A percentile compares a stretch with the other conserved stretches of the same genome.
Conservation (phyloP, 2,113 vertebrate genomes). For the Vulpes vulpes region DNA sequence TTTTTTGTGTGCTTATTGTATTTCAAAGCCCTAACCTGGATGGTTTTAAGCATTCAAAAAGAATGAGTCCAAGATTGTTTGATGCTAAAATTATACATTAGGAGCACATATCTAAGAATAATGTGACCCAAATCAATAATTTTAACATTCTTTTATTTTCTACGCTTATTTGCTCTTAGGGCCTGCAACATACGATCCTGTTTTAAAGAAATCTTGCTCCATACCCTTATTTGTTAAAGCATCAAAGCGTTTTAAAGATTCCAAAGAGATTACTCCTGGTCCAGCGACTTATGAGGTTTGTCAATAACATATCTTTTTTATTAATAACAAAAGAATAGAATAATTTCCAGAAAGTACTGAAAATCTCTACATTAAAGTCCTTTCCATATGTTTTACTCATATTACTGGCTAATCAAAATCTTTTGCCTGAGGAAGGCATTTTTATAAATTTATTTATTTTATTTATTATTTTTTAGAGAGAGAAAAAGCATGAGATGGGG, state of each 20-base stretch:
- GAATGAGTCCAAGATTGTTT: background rate
- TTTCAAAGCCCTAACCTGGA: slow-evolving; percentile 20
- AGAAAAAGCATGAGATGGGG: background rate
- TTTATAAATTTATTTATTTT: background rate
- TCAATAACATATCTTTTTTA: slow-evolving; percentile 13
- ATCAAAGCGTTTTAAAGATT: slow-evolving; percentile 87
- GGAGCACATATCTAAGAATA: background rate
- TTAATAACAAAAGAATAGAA: background rate
- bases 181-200: slow-evolving; percentile 85
- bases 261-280: slow-evolving; percentile 84
- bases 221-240: slow-evolving; percentile 84
- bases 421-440: background rate
- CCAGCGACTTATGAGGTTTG: slow-evolving; percentile 89
- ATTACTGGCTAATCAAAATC: background rate
- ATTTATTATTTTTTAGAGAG: background rate
- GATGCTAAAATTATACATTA: slow-evolving; percentile 17
- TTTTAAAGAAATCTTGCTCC: slow-evolving; percentile 81
- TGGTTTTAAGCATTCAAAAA: background rate
- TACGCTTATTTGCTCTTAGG: slow-evolving; percentile 81
- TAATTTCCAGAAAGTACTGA: slow-evolving; percentile 10
- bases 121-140: slow-evolving; percentile 10
- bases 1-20: background rate
- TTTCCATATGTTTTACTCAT: background rate
- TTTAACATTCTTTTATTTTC: slow-evolving; percentile 58
- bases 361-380: background rate